Percentiles rank a stretch among this genome's conserved stretches.
Evolutionary conservation across 2,888 invertebrate genomes (phyloP).

Genomic region (Limenitis camilla): DNA sequence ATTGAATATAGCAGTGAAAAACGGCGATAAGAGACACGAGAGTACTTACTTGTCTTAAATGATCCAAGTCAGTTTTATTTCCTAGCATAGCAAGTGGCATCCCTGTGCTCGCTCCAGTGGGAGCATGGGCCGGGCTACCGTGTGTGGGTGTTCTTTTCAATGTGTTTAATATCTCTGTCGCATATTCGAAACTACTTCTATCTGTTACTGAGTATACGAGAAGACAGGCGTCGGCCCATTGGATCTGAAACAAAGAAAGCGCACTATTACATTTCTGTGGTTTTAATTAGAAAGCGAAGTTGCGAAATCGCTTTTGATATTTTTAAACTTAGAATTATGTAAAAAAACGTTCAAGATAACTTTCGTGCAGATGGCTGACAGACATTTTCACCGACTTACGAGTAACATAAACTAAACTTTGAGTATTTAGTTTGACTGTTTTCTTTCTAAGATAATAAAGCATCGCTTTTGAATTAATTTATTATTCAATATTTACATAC

Average conservation of each 20-base stretch:
- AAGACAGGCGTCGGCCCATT: slow-evolving; percentile 86
- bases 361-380: no score
- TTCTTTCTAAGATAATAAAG: no score
- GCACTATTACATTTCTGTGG: neutral
- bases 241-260: slow-evolving; percentile 67
- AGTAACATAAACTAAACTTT: no score
- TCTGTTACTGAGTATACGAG: slow-evolving; percentile 86
- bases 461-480: no score
- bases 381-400: no score
- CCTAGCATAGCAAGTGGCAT: slow-evolving; percentile 81
- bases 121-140: slow-evolving; percentile 75
- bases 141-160: slow-evolving; percentile 73
- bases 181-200: slow-evolving; percentile 80
- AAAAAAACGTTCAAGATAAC: no score
- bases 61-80: slow-evolving; percentile 87
- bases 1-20: no score
- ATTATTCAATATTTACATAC: neutral
- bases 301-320: no score
- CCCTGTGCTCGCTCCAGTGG: slow-evolving; percentile 61
- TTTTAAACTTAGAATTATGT: no score
- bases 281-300: neutral
- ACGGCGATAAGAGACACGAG: no score
- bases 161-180: slow-evolving; percentile 76
- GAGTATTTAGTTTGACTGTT: no score
- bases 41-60: slow-evolving; percentile 79